Conservation (phyloP, 1,140 invertebrate genomes). For the Panagrolaimus sp. region DNA sequence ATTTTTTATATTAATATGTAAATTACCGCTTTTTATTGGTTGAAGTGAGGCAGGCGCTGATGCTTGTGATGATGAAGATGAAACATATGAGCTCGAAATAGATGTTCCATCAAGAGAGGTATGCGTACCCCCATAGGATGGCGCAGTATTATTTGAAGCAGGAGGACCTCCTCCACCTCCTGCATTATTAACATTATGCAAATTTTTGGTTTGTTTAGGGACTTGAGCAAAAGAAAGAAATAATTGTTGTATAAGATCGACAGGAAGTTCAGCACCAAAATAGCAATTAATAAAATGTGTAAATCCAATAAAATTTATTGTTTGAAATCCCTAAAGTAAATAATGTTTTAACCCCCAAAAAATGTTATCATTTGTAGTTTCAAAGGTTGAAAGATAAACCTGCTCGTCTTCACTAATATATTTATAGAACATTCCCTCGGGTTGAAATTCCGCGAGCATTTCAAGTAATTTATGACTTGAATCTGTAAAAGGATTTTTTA, state of each 20-base stretch:
- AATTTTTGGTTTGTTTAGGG: slow-evolving; percentile 10
- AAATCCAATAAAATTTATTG: slow-evolving; percentile 58
- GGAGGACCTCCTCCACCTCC: slow-evolving; percentile 30
- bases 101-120: background rate
- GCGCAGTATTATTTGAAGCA: background rate
- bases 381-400: slow-evolving; percentile 18
- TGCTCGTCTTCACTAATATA: slow-evolving; percentile 52
- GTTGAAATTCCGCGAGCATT: slow-evolving; percentile 57
- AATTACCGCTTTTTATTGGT: background rate
- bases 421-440: slow-evolving; percentile 55
- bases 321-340: slow-evolving; percentile 35
- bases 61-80: slow-evolving; percentile 1
- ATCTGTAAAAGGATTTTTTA: slow-evolving; percentile 37
- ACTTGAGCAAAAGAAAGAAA: slow-evolving; percentile 53
- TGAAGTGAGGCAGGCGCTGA: background rate
- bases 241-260: slow-evolving; percentile 56
- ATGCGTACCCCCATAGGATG: background rate
- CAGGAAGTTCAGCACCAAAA: slow-evolving; percentile 56
- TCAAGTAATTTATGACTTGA: slow-evolving; percentile 55
- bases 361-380: slow-evolving; percentile 1
- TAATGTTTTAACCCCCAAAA: background rate
- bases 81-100: slow-evolving; percentile 6
- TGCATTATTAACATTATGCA: slow-evolving; percentile 35
- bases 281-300: slow-evolving; percentile 55
- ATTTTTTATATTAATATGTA: background rate